Conservation (phyloP, 92 coral and sea anemone genomes). For the Umimayanthus chanpuru region DNA sequence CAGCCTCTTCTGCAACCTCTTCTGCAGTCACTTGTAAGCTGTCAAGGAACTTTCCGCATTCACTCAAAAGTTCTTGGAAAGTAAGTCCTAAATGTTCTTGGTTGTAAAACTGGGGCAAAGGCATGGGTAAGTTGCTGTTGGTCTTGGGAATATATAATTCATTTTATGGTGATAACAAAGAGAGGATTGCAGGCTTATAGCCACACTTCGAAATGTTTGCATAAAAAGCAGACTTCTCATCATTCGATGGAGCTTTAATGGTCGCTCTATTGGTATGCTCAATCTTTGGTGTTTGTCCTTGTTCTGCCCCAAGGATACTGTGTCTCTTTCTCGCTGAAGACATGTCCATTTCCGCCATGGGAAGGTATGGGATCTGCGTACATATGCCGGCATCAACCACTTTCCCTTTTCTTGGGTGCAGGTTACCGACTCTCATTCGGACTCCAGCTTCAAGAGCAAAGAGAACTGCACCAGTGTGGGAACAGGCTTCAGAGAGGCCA, state of each 20-base stretch:
- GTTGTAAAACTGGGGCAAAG: constrained; percentile 36
- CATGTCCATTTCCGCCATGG: constrained; percentile 43
- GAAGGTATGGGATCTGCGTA: constrained; percentile 44
- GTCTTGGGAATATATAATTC: constrained; percentile 27
- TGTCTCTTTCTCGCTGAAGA: constrained; percentile 42
- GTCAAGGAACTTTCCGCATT: constrained; percentile 28
- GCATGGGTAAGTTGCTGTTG: constrained; percentile 28
- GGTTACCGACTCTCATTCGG: constrained; percentile 44
- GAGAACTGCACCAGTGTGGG: constrained; percentile 53
- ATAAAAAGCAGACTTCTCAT: constrained; percentile 47
- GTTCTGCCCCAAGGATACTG: too few relatives aligned
- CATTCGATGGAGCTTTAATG: constrained; percentile 16
- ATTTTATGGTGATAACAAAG: constrained; percentile 19
- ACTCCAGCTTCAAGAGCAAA: constrained; percentile 55
- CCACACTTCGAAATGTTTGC: constrained; percentile 51
- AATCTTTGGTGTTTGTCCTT: constrained; percentile 10
- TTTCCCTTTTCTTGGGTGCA: constrained; percentile 46
- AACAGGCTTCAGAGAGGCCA: constrained; percentile 51
- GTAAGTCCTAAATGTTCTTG: constrained; percentile 21
- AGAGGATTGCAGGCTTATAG: constrained; percentile 34
- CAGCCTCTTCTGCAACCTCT: constrained; percentile 48
- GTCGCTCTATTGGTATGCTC: constrained; percentile 15
- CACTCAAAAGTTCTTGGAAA: constrained; percentile 33
- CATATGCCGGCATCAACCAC: constrained; percentile 51
- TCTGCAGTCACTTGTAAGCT: constrained; percentile 43